phyloP scores from a whole-genome alignment of 2,888 invertebrate genomes.

The Athalia cordata region DNA sequence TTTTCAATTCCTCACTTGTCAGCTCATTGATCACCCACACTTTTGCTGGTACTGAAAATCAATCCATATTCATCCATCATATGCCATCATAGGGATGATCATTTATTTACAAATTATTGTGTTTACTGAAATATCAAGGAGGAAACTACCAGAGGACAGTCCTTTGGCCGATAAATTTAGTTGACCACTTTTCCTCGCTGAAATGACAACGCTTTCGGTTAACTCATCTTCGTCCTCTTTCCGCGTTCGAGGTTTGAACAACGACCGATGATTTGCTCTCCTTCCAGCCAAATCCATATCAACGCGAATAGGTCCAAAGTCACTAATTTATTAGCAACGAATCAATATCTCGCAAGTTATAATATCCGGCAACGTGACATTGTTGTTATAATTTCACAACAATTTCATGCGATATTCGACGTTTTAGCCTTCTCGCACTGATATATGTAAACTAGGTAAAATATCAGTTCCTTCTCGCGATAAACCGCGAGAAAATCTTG shows the following conservation, averaged over 20 bases:
- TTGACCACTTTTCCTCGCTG: constrained; percentile 87
- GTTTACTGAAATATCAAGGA: background rate
- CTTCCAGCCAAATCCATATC: constrained; percentile 48
- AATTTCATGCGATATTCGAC: no score
- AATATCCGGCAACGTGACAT: no score
- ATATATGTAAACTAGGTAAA: no score
- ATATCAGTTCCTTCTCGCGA: no score
- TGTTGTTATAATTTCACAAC: no score
- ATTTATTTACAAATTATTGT: background rate
- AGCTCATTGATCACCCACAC: constrained; percentile 84
- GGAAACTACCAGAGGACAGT: constrained; percentile 80
- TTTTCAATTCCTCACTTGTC: constrained; percentile 77
- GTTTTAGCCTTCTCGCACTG: no score
- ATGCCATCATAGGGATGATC: background rate
- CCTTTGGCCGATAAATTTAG: constrained; percentile 87
- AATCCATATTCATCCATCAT: background rate
- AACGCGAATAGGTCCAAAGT: background rate
- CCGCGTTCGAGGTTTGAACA: constrained; percentile 85
- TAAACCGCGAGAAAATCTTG: no score
- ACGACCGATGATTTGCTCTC: constrained; percentile 65
- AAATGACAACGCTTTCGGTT: constrained; percentile 83
- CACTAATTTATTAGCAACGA: background rate
- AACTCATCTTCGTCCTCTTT: constrained; percentile 82
- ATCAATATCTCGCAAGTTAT: constrained; percentile 14
- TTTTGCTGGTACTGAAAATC: constrained; percentile 81